These are phyloP conservation scores for Cygnus olor DNA, from an alignment of 2,797 vertebrate species.

Conservation along the genomic window DNA sequence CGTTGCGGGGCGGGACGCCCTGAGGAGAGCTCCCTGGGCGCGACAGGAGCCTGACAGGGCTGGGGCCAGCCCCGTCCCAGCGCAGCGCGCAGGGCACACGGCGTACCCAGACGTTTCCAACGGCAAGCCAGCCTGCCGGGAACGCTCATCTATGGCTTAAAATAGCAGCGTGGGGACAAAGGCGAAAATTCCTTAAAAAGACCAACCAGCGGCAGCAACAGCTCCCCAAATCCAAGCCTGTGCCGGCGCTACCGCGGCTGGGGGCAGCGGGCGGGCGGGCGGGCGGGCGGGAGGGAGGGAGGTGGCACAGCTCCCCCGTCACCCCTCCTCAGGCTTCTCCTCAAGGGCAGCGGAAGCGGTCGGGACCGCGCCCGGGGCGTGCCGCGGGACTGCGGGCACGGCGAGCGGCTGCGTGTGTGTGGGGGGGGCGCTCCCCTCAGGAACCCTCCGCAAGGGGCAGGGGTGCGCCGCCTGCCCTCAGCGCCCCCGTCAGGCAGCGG, in stretches of 20 bases:
- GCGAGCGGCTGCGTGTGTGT: neutral
- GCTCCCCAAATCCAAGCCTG: neutral
- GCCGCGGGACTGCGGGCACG: neutral
- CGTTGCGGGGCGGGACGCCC: no score
- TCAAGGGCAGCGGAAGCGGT: neutral
- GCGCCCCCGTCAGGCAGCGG: no score
- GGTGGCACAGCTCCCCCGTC: no score
- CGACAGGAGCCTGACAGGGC: neutral
- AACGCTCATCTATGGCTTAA: neutral
- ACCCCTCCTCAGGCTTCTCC: neutral
- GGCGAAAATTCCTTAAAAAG: neutral
- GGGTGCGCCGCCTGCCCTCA: accelerated
- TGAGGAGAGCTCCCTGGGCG: neutral
- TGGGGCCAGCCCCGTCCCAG: no score
- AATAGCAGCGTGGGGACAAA: neutral
- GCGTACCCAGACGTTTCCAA: no score
- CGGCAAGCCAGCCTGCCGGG: neutral
- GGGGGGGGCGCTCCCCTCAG: no score
- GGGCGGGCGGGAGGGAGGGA: no score
- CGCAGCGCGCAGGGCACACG: no score
- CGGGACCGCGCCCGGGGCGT: neutral
- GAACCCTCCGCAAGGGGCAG: neutral
- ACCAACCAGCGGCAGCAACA: neutral
- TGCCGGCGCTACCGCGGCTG: no score
- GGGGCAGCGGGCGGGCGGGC: no score